Evolutionary conservation across 1,140 invertebrate genomes (phyloP).

Genomic region (Trichonephila clavata): DNA sequence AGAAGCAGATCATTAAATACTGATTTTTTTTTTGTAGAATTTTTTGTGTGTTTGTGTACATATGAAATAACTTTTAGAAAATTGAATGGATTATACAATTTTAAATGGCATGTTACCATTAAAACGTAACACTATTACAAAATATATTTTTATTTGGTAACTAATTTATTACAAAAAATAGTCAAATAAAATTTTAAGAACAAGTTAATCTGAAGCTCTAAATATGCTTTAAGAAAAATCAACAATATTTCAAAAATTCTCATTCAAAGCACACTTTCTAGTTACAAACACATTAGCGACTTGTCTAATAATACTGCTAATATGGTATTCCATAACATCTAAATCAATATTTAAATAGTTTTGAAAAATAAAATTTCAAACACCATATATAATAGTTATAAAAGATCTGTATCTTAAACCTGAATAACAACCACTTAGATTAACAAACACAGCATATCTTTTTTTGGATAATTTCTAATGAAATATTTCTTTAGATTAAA

Average conservation of each 20-base stretch:
- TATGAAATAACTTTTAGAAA: too few species aligned
- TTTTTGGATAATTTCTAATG: not conserved
- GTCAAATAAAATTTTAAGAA: conserved; percentile 25
- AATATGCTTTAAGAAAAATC: not conserved
- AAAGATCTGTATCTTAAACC: conserved; percentile 13
- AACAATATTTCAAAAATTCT: conserved; percentile 28
- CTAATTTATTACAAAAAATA: conserved; percentile 36
- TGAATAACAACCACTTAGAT: not conserved
- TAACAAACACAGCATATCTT: not conserved
- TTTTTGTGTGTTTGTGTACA: too few species aligned
- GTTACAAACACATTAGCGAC: not conserved
- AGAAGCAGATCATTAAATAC: too few species aligned
- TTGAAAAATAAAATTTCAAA: not conserved
- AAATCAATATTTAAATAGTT: not conserved
- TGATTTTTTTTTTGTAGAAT: too few species aligned
- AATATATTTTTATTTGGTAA: conserved; percentile 23
- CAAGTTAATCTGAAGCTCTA: conserved; percentile 27
- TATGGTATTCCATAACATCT: not conserved
- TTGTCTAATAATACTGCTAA: conserved; percentile 27
- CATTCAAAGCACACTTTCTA: conserved; percentile 12
- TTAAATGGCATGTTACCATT: too few species aligned
- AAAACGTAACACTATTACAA: not conserved
- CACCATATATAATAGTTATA: not conserved
- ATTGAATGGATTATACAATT: too few species aligned
- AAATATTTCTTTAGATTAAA: too few species aligned